phyloP scores from a whole-genome alignment of 2,888 invertebrate genomes.

The Phaonia tiefii region DNA sequence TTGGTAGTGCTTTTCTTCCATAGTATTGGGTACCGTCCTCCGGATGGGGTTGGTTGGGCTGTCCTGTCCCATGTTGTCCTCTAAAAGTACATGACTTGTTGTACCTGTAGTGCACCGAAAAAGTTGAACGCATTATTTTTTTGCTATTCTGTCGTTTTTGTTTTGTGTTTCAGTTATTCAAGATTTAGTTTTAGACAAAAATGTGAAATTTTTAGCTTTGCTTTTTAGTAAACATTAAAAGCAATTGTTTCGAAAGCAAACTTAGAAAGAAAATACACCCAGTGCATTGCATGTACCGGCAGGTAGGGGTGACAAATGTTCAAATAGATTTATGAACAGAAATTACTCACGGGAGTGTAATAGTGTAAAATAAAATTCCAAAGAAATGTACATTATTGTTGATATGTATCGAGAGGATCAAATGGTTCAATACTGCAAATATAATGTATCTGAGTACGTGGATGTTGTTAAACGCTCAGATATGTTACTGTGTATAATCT shows the following conservation, averaged over 20 bases:
- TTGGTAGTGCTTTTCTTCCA: no score
- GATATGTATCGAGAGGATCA: no score
- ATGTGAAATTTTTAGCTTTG: neutral
- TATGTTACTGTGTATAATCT: no score
- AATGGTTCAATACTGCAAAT: no score
- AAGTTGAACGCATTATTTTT: slow-evolving; percentile 10
- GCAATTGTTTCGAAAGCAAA: neutral
- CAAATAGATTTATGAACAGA: neutral
- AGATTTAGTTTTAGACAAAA: neutral
- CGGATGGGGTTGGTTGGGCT: neutral
- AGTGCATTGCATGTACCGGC: neutral
- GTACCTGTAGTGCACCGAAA: slow-evolving; percentile 3
- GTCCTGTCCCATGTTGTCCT: neutral
- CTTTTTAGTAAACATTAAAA: slow-evolving; percentile 1
- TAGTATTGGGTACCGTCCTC: no score
- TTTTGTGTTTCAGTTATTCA: neutral
- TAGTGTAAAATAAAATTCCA: no score
- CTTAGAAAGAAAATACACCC: neutral
- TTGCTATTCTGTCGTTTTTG: neutral
- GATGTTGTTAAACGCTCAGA: no score
- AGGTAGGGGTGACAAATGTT: neutral
- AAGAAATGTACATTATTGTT: no score
- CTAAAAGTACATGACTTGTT: neutral
- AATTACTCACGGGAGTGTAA: neutral
- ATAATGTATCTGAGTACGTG: no score